Evolutionary conservation across 1,140 invertebrate species (phyloP).

Genomic region (Phymorhynchus buccinoides): DNA sequence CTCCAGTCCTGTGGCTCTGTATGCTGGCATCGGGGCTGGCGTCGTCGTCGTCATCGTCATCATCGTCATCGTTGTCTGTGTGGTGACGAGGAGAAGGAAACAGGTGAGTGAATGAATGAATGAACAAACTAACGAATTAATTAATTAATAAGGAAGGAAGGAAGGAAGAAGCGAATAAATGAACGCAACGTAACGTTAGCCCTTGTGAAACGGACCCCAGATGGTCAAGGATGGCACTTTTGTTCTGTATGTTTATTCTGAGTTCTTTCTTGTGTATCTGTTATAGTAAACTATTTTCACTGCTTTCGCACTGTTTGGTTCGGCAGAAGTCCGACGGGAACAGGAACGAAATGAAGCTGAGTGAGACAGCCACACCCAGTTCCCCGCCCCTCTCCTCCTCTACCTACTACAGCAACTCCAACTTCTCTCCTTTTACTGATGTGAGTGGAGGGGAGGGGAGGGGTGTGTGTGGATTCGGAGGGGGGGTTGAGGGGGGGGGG

Average conservation of each 20-base stretch:
- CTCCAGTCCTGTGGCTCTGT: background rate
- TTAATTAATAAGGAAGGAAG: no score
- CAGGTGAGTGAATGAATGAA: background rate
- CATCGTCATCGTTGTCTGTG: constrained; percentile 1
- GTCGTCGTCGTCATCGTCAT: background rate
- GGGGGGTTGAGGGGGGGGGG: no score
- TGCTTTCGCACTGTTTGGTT: no score
- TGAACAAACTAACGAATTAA: no score
- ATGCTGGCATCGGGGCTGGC: background rate
- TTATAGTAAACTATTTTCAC: no score
- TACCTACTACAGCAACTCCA: background rate
- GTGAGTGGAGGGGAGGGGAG: background rate
- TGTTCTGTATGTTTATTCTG: no score
- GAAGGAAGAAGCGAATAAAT: no score
- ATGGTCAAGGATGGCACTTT: no score
- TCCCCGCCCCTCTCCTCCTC: background rate
- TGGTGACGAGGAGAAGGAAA: background rate
- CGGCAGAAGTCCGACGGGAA: background rate
- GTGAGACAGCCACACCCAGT: background rate
- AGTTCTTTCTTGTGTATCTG: no score
- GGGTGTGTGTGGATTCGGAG: no score
- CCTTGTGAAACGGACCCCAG: no score
- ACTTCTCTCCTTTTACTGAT: background rate
- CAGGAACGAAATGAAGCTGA: background rate
- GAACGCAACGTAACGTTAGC: no score